Evolutionary conservation across 2,113 vertebrate species (phyloP).

Genomic region (Gavialis gangeticus): DNA sequence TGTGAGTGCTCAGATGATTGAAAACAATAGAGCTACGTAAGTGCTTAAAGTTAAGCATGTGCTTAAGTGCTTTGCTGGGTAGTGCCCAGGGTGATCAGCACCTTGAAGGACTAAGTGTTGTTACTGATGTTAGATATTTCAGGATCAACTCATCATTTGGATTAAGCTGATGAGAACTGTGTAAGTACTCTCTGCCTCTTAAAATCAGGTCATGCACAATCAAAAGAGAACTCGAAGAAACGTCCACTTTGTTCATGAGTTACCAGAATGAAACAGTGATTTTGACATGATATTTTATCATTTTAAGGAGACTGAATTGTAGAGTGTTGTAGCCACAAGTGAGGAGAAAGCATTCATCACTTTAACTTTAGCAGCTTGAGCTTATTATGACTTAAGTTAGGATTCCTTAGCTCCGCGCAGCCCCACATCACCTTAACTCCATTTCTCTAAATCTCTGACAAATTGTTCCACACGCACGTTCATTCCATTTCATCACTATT

Average conservation of each 20-base stretch:
- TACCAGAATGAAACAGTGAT: neutral
- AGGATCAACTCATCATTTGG: too few relatives aligned
- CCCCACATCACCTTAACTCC: neutral
- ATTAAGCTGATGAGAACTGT: too few relatives aligned
- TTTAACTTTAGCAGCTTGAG: neutral
- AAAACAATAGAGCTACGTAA: neutral
- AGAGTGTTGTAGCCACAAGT: neutral
- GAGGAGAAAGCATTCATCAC: neutral
- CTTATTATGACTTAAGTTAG: neutral
- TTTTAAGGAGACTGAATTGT: neutral
- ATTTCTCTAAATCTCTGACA: neutral
- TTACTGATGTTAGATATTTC: neutral
- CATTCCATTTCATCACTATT: neutral
- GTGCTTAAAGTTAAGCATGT: neutral
- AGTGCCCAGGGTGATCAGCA: rapidly evolving
- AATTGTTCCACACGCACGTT: neutral
- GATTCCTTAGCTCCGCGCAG: neutral
- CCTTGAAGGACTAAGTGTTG: neutral
- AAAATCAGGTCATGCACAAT: neutral
- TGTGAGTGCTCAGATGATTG: neutral
- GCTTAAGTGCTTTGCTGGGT: rapidly evolving
- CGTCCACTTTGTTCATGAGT: neutral
- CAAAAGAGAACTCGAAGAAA: neutral
- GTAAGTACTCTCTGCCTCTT: rapidly evolving
- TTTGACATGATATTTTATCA: neutral